Evolutionary conservation across 2,888 invertebrate species (phyloP).

Genomic region (Eremobia ochroleuca): DNA sequence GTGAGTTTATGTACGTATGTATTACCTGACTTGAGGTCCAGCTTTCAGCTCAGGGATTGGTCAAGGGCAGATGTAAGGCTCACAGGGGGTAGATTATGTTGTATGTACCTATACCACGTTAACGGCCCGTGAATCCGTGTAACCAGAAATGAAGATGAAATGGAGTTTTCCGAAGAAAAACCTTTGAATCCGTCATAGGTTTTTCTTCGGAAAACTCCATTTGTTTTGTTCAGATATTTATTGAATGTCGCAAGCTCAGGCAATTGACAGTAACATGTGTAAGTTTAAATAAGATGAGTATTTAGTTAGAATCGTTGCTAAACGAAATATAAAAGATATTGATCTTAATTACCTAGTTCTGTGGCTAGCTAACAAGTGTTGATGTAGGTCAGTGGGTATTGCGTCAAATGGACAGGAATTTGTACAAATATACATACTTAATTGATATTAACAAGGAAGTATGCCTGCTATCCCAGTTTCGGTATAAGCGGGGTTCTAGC

Average conservation of each 20-base stretch:
- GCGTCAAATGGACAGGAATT: slow-evolving; percentile 64
- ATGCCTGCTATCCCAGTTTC: slow-evolving; percentile 7
- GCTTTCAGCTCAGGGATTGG: not conserved
- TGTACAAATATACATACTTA: slow-evolving; percentile 51
- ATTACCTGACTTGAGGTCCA: not conserved
- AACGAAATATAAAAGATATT: slow-evolving; percentile 70
- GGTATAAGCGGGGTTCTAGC: not conserved
- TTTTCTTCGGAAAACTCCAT: not conserved
- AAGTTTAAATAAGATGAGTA: slow-evolving; percentile 54
- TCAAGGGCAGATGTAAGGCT: not conserved
- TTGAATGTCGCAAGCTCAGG: slow-evolving; percentile 6
- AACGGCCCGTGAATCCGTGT: not conserved
- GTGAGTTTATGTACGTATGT: no score
- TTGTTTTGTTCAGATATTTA: not conserved
- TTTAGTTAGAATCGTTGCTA: slow-evolving; percentile 68
- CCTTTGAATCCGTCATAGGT: no score
- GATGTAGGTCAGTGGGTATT: slow-evolving; percentile 69
- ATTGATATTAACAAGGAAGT: slow-evolving; percentile 30
- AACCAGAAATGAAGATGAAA: no score
- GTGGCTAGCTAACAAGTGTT: slow-evolving; percentile 62
- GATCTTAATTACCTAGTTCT: slow-evolving; percentile 72
- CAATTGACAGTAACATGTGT: slow-evolving; percentile 26
- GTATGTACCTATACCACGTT: not conserved
- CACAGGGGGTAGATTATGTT: not conserved
- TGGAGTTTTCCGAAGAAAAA: no score